Percentiles rank a stretch among this genome's conserved stretches.
These are phyloP conservation scores for Boloria selene DNA, from an alignment of 2,888 invertebrate genomes.

Conservation along the genomic window DNA sequence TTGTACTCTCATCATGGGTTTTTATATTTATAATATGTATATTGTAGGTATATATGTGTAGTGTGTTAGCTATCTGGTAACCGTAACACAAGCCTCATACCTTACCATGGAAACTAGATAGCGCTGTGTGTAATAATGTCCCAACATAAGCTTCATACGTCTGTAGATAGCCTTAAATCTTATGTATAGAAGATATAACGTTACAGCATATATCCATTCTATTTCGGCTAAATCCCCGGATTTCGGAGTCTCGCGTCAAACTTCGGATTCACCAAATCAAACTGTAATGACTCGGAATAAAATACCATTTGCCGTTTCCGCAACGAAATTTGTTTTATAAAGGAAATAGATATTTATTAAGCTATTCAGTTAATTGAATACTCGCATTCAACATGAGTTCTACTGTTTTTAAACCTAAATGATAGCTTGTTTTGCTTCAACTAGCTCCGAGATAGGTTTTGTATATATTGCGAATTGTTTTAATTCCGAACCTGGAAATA, in stretches of 20 bases:
- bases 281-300: slow-evolving; percentile 45
- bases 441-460: background rate
- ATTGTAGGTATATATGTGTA: no score
- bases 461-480: background rate
- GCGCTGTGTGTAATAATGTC: no score
- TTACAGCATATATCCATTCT: slow-evolving; percentile 39
- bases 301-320: slow-evolving; percentile 38
- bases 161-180: slow-evolving; percentile 1
- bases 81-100: no score
- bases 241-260: slow-evolving; percentile 40
- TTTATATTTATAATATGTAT: no score
- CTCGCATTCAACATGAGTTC: slow-evolving; percentile 22
- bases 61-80: no score
- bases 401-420: slow-evolving; percentile 19
- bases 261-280: slow-evolving; percentile 43
- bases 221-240: slow-evolving; percentile 42
- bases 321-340: slow-evolving; percentile 37
- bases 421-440: slow-evolving; percentile 1
- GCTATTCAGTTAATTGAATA: slow-evolving; percentile 65
- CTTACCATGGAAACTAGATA: no score
- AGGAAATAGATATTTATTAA: slow-evolving; percentile 42
- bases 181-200: slow-evolving; percentile 30
- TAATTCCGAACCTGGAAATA: background rate
- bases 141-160: slow-evolving; percentile 2
- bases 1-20: no score